Evolutionary conservation across 2,888 invertebrate species (phyloP), one percentile per base, ranked within the genome.

Genomic region (Cryptophagus acutangulus): DNA sequence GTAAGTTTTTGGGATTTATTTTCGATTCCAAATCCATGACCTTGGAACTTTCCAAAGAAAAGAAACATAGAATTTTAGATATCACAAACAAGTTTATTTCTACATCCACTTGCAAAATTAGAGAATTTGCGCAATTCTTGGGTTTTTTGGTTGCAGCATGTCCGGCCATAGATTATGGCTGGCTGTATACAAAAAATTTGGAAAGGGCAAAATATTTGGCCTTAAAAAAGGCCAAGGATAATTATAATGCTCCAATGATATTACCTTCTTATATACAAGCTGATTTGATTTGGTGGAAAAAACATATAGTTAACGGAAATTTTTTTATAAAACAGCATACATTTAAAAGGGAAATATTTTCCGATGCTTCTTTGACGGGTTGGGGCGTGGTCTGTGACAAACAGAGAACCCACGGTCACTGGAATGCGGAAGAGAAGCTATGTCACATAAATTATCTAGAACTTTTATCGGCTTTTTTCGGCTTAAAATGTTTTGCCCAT

Each of bases 381-480:
- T 55, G 51, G 57, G 53, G 54, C 2, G 45, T 43, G 2, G 20
- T 15, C 34, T 50, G 47, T 36, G 29, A 38, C 13, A 26, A 28
- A 6, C 24, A 42, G 17, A 38, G 14, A 13, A 41, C 46, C 10
- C 28, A 39, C 15, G 52, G 55, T 1, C 38, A 17, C 6, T 58
- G 55, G 54, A 18, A 31, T 13, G 18, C 36, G 0, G 12, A 16
- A 10, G 53, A 54, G 12, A 17, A 18, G n/a, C 14, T 10, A 3
- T 10, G 18, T 1, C 53, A 54, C 26, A 53, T 53, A 12, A 52
- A 56, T 37, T 38, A 31, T 33, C 40, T 54, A 28, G 58, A 58
- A 38, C 31, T 56, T 33, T 24, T 43, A 14, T 49, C 56, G 9
- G 49, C 41, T 6, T 52, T 46, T 30, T 37, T 47, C 13, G 51